Evolutionary conservation across 2,888 invertebrate species (phyloP), one percentile per base, ranked within the genome.

Genomic region (Eupithecia abbreviata): DNA sequence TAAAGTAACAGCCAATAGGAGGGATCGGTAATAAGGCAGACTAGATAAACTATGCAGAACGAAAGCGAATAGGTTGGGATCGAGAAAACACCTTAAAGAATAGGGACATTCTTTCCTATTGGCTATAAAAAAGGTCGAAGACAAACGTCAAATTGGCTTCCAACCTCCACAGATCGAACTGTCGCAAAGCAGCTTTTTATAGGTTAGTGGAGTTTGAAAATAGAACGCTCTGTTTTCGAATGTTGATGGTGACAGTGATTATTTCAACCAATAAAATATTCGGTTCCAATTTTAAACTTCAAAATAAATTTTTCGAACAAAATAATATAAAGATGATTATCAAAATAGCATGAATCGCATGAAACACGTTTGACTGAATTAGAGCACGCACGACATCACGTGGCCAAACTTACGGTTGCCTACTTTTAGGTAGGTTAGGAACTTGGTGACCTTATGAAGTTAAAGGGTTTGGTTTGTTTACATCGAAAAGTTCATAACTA

Each of bases 51-150:
- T 74, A 77, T 74, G 77, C 69, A 77, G 72, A 77, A 66, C 69
- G 68, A 66, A 65, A 58, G 18, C 42, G 49, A 70, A 77, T 72
- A 75, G 68, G 71, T 67, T 66, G 45, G 70, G 55, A 55, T 73
- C 68, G 75, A 68, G 66, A 76, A 77, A 76, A 74, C 73, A 51
- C n/a, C 74, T 72, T 73, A 70, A 43, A 71, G 51, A 77, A 69
- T 71, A 72, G 71, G 65, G 75, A 62, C 74, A 75, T 87, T 87
- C 86, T 86, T 86, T 85, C 86, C 86, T 85, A 73, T 77, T 75
- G 85, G 83, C 89, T 85, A 89, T 90, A 90, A 90, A 91, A 90
- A 91, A 88, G 90, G 90, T 89, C 87, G 83, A 84, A 85, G 83
- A 84, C 85, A 85, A 88, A 90, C 85, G 88, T 86, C 90, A 88